phyloP scores from a whole-genome alignment of 2,888 invertebrate species.

The Himalopsyche tibetana region DNA sequence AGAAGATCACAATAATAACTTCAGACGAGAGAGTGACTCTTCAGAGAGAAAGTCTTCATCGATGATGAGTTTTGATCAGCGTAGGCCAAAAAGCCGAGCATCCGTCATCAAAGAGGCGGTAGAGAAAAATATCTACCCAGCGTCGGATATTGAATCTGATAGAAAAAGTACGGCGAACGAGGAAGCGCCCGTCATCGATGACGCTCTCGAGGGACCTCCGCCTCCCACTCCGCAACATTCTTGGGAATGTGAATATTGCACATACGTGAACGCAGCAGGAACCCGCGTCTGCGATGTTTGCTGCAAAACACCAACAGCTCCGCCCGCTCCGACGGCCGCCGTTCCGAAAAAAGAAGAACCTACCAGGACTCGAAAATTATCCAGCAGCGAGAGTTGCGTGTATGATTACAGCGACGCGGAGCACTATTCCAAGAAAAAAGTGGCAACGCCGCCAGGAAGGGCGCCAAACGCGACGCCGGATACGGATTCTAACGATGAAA shows the following conservation, averaged over 20 bases:
- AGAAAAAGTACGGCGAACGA: slow-evolving; percentile 64
- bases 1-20: slow-evolving; percentile 67
- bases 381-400: slow-evolving; percentile 67
- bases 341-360: slow-evolving; percentile 45
- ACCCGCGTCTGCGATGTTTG: slow-evolving; percentile 89
- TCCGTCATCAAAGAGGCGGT: slow-evolving; percentile 57
- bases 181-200: slow-evolving; percentile 66
- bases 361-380: slow-evolving; percentile 57
- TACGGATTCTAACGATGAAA: slow-evolving; percentile 65
- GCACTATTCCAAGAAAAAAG: slow-evolving; percentile 67
- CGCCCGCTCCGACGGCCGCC: slow-evolving; percentile 68
- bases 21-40: slow-evolving; percentile 55
- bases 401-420: slow-evolving; percentile 72
- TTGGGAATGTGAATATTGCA: slow-evolving; percentile 95
- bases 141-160: slow-evolving; percentile 65
- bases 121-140: slow-evolving; percentile 36
- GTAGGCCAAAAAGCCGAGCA: slow-evolving; percentile 53
- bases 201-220: slow-evolving; percentile 72
- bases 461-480: slow-evolving; percentile 65
- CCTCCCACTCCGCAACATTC: slow-evolving; percentile 77
- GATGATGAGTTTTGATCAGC: slow-evolving; percentile 24
- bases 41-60: slow-evolving; percentile 60
- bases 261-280: slow-evolving; percentile 89
- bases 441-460: slow-evolving; percentile 58
- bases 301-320: slow-evolving; percentile 85